Evolutionary conservation across 2,113 vertebrate genomes (phyloP).

Genomic region (Pluvialis apricaria): DNA sequence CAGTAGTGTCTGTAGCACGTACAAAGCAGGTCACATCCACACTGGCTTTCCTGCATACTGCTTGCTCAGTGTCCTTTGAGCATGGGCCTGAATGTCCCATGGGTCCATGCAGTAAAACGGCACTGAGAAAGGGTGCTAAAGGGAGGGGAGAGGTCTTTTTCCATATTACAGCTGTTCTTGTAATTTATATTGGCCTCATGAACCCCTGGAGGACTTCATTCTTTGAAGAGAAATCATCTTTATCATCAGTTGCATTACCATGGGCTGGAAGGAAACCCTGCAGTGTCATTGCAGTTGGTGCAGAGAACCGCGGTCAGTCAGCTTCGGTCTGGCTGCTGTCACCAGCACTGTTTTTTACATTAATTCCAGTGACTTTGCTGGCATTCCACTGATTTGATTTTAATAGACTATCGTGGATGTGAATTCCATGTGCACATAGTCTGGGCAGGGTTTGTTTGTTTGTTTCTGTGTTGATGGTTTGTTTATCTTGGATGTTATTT

Average conservation of each 20-base stretch:
- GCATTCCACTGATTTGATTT: not conserved
- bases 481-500: slow-evolving; percentile 25
- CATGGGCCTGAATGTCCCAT: not conserved
- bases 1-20: not conserved
- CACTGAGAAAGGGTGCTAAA: not conserved
- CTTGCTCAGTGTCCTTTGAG: not conserved
- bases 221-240: not conserved
- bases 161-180: not conserved
- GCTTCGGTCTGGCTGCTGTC: not conserved
- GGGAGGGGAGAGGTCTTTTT: not conserved
- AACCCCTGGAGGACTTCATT: not conserved
- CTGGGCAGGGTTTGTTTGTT: not conserved
- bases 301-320: not conserved
- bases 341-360: not conserved
- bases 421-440: not conserved
- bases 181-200: not conserved
- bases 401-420: not conserved
- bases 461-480: slow-evolving; percentile 7
- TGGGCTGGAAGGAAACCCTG: not conserved
- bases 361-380: not conserved
- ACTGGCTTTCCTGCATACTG: not conserved
- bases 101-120: not conserved
- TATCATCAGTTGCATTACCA: not conserved
- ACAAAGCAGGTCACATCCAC: not conserved
- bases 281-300: not conserved